A percentile compares a stretch with the other conserved stretches of the same genome.
Conservation (phyloP, 2,113 vertebrate species). For the Oncorhynchus masou region DNA sequence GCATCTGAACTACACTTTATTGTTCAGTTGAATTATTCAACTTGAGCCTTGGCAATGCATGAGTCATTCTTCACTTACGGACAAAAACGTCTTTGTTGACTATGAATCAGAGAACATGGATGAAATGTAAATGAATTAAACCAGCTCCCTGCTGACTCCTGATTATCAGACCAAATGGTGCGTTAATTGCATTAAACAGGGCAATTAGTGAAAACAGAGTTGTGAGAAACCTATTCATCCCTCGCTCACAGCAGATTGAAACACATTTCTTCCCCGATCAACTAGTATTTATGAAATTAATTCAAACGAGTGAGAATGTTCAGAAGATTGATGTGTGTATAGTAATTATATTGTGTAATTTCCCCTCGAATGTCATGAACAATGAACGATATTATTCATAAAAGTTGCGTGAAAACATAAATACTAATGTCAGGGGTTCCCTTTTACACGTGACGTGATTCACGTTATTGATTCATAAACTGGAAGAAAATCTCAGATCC, state of each 20-base stretch:
- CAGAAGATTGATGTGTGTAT: no score
- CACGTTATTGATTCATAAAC: background rate
- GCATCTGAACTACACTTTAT: background rate
- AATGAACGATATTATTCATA: no score
- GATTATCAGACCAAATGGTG: background rate
- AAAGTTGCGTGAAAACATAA: no score
- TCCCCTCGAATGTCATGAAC: no score
- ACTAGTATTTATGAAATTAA: no score
- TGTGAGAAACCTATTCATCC: no score
- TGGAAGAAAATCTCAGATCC: background rate
- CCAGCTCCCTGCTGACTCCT: background rate
- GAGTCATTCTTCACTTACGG: background rate
- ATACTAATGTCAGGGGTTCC: no score
- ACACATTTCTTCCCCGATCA: no score
- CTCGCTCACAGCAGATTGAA: no score
- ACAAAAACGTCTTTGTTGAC: background rate
- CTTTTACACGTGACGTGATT: background rate
- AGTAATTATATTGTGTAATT: no score
- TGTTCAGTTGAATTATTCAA: background rate
- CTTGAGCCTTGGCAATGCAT: background rate
- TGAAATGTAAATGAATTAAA: background rate
- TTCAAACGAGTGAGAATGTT: no score
- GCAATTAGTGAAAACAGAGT: background rate
- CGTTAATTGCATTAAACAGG: background rate
- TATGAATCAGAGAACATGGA: no score